Evolutionary conservation across 1,140 invertebrate species (phyloP).

Genomic region (Drosophila littoralis): DNA sequence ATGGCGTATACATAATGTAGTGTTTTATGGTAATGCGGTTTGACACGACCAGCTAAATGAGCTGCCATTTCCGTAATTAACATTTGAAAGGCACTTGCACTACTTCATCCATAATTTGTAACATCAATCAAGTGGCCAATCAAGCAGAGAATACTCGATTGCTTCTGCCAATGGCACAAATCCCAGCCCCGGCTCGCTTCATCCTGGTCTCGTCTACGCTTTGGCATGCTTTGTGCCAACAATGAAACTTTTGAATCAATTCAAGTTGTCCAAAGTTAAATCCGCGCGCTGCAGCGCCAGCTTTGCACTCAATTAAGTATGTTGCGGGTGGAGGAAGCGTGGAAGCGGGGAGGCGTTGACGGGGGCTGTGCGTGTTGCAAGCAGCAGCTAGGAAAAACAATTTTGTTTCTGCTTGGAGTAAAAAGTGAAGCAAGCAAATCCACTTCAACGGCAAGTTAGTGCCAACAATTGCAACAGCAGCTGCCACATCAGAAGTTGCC

Average conservation of each 20-base stretch:
- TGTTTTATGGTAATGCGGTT: constrained; percentile 6
- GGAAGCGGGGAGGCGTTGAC: not conserved
- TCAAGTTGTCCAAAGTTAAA: constrained; percentile 82
- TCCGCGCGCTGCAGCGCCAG: constrained; percentile 64
- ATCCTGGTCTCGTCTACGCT: not conserved
- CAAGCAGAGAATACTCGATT: constrained; percentile 3
- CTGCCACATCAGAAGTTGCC: constrained; percentile 78
- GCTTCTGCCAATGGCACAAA: constrained; percentile 58
- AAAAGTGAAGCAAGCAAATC: constrained; percentile 72
- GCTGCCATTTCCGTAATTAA: constrained; percentile 12
- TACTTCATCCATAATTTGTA: constrained; percentile 6
- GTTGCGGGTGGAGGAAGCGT: constrained; percentile 24
- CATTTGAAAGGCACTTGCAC: constrained; percentile 1
- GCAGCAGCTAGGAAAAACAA: constrained; percentile 73
- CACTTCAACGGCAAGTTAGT: constrained; percentile 72
- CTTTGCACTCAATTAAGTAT: constrained; percentile 82
- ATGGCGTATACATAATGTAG: constrained; percentile 26
- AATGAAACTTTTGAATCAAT: constrained; percentile 82
- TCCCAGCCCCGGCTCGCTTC: not conserved
- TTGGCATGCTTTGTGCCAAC: constrained; percentile 55
- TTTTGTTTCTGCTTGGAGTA: constrained; percentile 47
- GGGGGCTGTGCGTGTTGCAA: constrained; percentile 37
- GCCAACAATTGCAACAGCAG: constrained; percentile 80
- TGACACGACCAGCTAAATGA: not conserved
- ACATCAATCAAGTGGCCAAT: constrained; percentile 30